Evolutionary conservation across 2,797 vertebrate species (phyloP), one percentile per base, ranked within the genome.

Genomic region (Sylvia borin): DNA sequence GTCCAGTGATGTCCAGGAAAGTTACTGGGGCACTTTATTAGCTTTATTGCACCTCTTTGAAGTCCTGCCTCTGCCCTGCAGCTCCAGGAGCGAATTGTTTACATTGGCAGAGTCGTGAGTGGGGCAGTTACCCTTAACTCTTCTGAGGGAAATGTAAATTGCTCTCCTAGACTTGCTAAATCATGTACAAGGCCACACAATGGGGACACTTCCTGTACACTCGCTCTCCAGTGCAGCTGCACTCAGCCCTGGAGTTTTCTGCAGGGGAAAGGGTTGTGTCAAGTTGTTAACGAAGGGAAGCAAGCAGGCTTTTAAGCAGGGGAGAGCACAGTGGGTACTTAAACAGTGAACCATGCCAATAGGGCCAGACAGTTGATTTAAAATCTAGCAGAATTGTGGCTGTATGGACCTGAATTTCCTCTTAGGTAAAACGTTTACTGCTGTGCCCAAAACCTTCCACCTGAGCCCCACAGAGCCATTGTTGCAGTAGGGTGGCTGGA

Each of bases 391-490:
- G 62, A 57, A 32, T 12, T 78, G 51, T 65, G 53, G 27, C 62
- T 70, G 10, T 27, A 13, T 62, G 51, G 42, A 54, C 72, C n/a
- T 73, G 68, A 88, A 67, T 45, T 76, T 87, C 18, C 25, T 15
- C 16, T 74, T 67, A 31, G 14, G 14, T 42, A 42, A 78, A 89
- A 60, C 29, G 18, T 51, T 91, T 70, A 16, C 43, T 53, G 36
- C 29, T 61, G 42, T 13, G 3, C 54, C 26, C 66, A 45, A 80
- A 75, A 10, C 8, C 48, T 11, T 61, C 14, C 10, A 5, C 26
- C 38, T 38, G 42, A 78, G 38, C 16, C 50, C 42, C 19, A 21
- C 0, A 3, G 58, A 79, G 58, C 54, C 0, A 0, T 27, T 45
- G 13, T 53, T 67, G 53, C 50, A 71, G 57, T 27, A 76, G 48